Conservation (phyloP, 2,113 vertebrate species). For the Charadrius vociferus region DNA sequence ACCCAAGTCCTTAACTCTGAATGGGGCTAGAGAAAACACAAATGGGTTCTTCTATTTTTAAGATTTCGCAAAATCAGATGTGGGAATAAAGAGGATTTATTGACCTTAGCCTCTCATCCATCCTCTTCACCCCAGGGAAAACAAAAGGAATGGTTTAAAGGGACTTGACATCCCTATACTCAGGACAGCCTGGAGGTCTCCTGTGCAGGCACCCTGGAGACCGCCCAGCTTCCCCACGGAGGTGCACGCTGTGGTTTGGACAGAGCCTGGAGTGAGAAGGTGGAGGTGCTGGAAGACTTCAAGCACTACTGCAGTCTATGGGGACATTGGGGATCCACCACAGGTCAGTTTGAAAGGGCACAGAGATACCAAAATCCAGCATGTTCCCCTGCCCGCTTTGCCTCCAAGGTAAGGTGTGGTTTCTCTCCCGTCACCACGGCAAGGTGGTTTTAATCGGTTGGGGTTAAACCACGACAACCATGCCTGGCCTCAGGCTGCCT, state of each 20-base stretch:
- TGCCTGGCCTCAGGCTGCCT: fast-evolving
- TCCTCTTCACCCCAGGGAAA: background rate
- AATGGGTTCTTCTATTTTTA: background rate
- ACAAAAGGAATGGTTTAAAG: background rate
- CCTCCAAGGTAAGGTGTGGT: background rate
- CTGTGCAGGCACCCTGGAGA: background rate
- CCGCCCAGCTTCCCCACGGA: fast-evolving
- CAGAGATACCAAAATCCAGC: background rate
- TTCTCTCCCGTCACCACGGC: fast-evolving
- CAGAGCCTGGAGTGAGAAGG: background rate
- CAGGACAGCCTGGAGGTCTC: background rate
- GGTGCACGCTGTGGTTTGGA: background rate
- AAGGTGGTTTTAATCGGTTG: background rate
- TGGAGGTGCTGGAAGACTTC: background rate
- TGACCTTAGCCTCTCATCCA: background rate
- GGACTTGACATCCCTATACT: no score
- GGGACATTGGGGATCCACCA: fast-evolving
- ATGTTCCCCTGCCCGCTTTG: background rate
- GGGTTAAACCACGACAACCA: background rate
- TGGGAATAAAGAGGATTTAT: background rate
- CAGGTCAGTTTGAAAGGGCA: background rate
- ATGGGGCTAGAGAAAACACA: background rate
- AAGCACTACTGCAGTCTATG: background rate
- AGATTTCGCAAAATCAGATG: background rate
- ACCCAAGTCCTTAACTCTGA: background rate